Conservation (phyloP, 2,113 vertebrate species). For the Aptenodytes patagonicus region DNA sequence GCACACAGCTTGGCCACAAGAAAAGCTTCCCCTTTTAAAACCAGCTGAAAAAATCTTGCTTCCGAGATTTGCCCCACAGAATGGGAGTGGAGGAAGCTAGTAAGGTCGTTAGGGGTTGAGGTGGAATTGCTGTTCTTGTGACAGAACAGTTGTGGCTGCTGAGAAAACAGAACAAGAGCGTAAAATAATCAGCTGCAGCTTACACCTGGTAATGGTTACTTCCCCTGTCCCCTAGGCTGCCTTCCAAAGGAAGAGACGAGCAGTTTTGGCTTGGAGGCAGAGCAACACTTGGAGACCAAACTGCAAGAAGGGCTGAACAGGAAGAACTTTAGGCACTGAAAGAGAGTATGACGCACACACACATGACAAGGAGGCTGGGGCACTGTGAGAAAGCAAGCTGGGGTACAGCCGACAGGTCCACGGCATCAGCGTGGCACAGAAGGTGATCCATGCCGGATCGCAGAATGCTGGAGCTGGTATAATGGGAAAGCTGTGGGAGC, state of each 20-base stretch:
- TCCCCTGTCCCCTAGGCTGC: background rate
- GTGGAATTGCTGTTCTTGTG: background rate
- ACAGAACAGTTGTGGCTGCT: background rate
- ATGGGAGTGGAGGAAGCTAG: background rate
- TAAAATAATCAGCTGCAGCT: background rate
- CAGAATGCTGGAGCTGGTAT: background rate
- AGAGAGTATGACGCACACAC: background rate
- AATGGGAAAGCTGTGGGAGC: background rate
- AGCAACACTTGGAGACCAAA: background rate
- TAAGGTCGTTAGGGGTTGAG: background rate
- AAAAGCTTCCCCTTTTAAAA: background rate
- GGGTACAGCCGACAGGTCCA: background rate
- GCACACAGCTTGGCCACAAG: rapidly evolving
- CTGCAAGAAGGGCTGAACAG: background rate
- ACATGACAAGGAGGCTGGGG: background rate
- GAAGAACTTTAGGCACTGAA: background rate
- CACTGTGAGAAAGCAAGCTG: background rate
- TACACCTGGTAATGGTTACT: background rate
- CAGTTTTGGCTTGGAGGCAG: background rate
- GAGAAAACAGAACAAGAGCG: background rate
- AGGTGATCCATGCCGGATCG: background rate
- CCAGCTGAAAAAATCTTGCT: background rate
- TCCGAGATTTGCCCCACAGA: background rate
- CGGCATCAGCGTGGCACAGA: background rate
- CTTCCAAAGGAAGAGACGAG: background rate